Percentiles rank a stretch among this genome's conserved stretches.
These are phyloP conservation scores for Meiosimyza decipiens DNA, from an alignment of 2,888 invertebrate genomes.

Conservation along the genomic window DNA sequence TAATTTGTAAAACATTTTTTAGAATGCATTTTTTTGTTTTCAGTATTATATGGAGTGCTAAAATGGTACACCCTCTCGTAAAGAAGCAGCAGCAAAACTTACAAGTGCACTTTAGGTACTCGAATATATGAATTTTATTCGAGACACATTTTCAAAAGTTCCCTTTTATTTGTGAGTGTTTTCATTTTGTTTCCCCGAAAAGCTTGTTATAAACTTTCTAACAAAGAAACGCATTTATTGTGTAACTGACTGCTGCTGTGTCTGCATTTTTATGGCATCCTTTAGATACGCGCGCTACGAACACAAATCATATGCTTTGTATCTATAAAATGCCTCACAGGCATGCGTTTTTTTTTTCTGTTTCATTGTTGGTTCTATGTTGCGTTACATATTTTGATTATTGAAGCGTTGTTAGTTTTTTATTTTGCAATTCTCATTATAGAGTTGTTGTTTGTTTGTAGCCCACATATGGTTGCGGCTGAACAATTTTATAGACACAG, in stretches of 20 bases:
- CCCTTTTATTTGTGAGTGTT: neutral
- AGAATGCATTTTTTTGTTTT: too few relatives aligned
- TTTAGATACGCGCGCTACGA: slow-evolving; percentile 1
- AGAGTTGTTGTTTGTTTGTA: slow-evolving; percentile 7
- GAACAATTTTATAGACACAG: slow-evolving; percentile 9
- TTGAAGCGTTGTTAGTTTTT: neutral
- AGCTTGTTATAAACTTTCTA: slow-evolving; percentile 21
- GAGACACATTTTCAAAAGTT: too few relatives aligned
- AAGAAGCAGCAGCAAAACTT: too few relatives aligned
- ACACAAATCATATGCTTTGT: neutral
- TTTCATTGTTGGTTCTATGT: neutral
- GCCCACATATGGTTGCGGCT: slow-evolving; percentile 22
- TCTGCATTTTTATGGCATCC: slow-evolving; percentile 22
- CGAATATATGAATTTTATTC: too few relatives aligned
- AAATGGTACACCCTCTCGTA: too few relatives aligned
- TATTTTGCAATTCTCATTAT: neutral
- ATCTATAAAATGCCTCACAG: slow-evolving; percentile 16
- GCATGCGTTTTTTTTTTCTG: neutral
- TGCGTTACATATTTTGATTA: neutral
- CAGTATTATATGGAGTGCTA: too few relatives aligned
- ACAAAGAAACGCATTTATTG: slow-evolving; percentile 20
- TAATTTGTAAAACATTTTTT: too few relatives aligned
- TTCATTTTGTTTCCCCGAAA: neutral
- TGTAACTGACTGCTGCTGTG: neutral
- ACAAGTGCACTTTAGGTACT: too few relatives aligned